These are phyloP conservation scores for Metalampra italica DNA, from an alignment of 2,888 invertebrate genomes.

Conservation along the genomic window DNA sequence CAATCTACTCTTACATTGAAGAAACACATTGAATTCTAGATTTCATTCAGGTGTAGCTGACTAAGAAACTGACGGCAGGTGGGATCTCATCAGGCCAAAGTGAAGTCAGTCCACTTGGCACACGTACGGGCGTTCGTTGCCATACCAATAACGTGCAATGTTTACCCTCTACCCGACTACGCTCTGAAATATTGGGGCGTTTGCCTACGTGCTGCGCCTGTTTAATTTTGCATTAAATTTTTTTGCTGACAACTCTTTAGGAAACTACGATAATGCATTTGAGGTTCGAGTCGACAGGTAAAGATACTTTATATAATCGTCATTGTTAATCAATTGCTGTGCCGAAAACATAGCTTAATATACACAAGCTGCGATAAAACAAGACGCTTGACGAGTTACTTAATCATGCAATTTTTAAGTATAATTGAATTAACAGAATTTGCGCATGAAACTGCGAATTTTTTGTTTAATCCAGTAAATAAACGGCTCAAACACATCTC, in stretches of 20 bases:
- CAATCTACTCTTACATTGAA: too few relatives aligned
- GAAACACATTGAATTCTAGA: not conserved
- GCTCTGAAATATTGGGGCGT: conserved; percentile 42
- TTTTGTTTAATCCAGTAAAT: conserved; percentile 13
- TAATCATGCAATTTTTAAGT: too few relatives aligned
- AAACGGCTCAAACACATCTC: conserved; percentile 17
- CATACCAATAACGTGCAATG: conserved; percentile 40
- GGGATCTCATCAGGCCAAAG: conserved; percentile 5
- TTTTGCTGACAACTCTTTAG: not conserved
- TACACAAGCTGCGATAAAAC: too few relatives aligned
- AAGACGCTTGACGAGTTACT: too few relatives aligned
- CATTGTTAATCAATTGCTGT: too few relatives aligned
- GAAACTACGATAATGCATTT: too few relatives aligned
- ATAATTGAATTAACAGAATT: too few relatives aligned
- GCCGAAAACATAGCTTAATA: too few relatives aligned
- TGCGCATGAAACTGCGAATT: too few relatives aligned
- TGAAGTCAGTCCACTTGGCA: conserved; percentile 17
- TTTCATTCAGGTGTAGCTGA: conserved; percentile 2
- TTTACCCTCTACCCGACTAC: conserved; percentile 29
- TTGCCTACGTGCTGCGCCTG: conserved; percentile 31
- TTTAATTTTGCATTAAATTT: conserved; percentile 24
- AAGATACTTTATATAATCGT: too few relatives aligned
- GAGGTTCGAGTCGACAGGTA: too few relatives aligned
- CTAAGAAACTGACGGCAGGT: not conserved
- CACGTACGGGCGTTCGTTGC: conserved; percentile 22